phyloP scores from a whole-genome alignment of 1,140 invertebrate genomes.

The Drusus annulatus region DNA sequence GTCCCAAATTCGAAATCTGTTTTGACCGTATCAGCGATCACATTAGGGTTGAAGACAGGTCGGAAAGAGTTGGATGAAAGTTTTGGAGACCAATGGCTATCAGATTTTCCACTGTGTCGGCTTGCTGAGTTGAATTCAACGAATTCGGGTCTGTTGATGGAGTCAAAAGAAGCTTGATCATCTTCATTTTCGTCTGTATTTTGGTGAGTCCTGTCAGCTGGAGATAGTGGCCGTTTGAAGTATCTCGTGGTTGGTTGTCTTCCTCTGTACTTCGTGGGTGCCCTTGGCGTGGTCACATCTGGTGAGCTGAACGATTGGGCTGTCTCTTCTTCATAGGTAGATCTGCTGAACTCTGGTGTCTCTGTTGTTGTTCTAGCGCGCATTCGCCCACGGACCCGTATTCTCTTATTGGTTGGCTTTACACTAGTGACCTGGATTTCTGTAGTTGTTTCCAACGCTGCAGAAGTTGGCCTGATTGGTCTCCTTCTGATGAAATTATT shows the following conservation, averaged over 20 bases:
- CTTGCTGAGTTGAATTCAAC: constrained; percentile 62
- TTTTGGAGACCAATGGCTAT: constrained; percentile 78
- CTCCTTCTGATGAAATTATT: constrained; percentile 54
- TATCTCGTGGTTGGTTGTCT: constrained; percentile 64
- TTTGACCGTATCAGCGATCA: constrained; percentile 66
- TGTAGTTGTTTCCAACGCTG: constrained; percentile 46
- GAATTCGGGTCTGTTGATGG: constrained; percentile 68
- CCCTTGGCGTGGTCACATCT: constrained; percentile 38
- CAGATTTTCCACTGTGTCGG: constrained; percentile 62
- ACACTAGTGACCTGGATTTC: constrained; percentile 42
- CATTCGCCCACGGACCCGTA: constrained; percentile 57
- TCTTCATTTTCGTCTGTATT: constrained; percentile 63
- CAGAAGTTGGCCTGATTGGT: constrained; percentile 53
- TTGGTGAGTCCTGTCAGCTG: constrained; percentile 65
- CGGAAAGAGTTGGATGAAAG: constrained; percentile 72
- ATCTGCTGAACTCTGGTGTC: constrained; percentile 43
- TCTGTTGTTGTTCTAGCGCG: constrained; percentile 58
- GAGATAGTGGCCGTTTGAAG: constrained; percentile 65
- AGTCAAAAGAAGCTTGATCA: constrained; percentile 69
- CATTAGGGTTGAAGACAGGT: constrained; percentile 71
- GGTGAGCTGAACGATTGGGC: constrained; percentile 48
- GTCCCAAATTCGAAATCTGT: constrained; percentile 59
- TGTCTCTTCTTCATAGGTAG: constrained; percentile 51
- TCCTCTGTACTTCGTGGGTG: constrained; percentile 53
- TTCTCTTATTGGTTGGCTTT: constrained; percentile 52